phyloP scores from a whole-genome alignment of 2,113 vertebrate genomes.

The Campylorhamphus procurvoides region DNA sequence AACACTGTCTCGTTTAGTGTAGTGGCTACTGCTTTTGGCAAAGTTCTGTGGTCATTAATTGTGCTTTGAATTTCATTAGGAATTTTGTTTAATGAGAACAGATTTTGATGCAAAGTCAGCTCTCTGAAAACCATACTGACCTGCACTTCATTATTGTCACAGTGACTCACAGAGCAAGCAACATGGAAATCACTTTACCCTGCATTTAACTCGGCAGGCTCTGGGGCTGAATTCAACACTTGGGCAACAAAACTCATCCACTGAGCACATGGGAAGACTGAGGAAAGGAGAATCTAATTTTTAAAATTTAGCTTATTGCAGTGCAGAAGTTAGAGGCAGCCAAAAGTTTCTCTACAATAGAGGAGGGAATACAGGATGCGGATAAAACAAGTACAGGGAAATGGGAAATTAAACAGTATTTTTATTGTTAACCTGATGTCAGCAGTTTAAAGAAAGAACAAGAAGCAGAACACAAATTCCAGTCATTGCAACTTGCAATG shows the following conservation, averaged over 20 bases:
- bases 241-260: background rate
- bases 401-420: background rate
- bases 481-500: background rate
- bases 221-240: background rate
- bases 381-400: background rate
- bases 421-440: background rate
- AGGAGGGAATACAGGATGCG: background rate
- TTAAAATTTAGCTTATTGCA: background rate
- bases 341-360: background rate
- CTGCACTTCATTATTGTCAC: background rate
- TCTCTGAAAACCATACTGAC: background rate
- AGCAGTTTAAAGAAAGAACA: background rate
- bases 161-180: background rate
- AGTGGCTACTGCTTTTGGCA: slow-evolving; percentile 18
- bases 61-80: slow-evolving; percentile 11
- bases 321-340: background rate
- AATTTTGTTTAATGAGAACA: slow-evolving; percentile 29
- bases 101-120: slow-evolving; percentile 17
- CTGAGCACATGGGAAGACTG: background rate
- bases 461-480: background rate
- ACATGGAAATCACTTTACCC: background rate
- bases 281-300: background rate
- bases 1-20: background rate
- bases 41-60: slow-evolving; percentile 34
- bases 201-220: background rate